phyloP scores from a whole-genome alignment of 64 coral and sea anemone species.

The Orbicella faveolata region DNA sequence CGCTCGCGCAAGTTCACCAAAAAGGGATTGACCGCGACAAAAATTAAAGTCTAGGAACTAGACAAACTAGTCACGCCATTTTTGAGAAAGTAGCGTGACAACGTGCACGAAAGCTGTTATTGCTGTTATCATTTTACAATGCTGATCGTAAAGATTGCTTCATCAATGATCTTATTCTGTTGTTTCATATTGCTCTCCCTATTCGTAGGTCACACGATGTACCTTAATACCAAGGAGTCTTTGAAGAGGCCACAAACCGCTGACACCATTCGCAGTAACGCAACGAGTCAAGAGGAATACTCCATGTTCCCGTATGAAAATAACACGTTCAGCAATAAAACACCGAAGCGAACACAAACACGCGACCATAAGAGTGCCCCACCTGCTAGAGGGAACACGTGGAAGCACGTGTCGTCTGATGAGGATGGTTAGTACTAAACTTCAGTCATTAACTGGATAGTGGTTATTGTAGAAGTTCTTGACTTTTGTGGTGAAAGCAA shows the following conservation, averaged over 20 bases:
- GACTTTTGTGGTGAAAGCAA: no score
- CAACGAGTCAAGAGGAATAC: constrained; percentile 45
- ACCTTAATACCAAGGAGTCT: not conserved
- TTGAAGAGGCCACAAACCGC: constrained; percentile 41
- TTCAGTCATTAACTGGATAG: not conserved
- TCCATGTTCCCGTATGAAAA: constrained; percentile 66
- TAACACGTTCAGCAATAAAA: not conserved
- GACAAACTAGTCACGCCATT: no score
- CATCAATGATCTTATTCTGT: not conserved
- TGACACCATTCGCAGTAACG: constrained; percentile 36
- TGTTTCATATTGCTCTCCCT: not conserved
- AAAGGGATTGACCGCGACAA: no score
- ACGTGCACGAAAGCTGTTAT: no score
- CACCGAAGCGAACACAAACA: not conserved
- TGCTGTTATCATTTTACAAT: no score
- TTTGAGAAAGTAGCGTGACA: no score
- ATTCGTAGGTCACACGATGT: constrained; percentile 37
- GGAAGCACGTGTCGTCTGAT: not conserved
- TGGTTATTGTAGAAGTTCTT: not conserved
- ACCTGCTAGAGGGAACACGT: not conserved
- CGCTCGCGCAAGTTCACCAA: no score
- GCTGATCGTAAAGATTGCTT: no score
- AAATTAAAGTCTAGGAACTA: no score
- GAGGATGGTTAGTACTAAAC: constrained; percentile 6
- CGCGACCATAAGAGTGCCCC: constrained; percentile 31